Conservation (phyloP, 1,140 invertebrate species). For the Drosophila varians region DNA sequence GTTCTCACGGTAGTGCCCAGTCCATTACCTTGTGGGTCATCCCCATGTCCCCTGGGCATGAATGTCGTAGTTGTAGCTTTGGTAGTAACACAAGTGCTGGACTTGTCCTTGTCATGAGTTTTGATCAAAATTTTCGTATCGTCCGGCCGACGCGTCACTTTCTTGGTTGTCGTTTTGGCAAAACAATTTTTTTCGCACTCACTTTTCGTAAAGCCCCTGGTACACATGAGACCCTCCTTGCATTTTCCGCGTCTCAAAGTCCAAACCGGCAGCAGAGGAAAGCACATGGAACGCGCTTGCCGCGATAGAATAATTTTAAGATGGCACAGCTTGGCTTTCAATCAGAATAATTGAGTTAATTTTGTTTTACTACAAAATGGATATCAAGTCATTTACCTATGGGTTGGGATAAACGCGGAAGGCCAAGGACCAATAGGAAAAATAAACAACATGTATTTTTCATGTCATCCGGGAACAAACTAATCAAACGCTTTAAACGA, state of each 20-base stretch:
- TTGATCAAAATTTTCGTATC: too few relatives aligned
- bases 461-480: neutral
- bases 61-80: too few relatives aligned
- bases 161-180: neutral
- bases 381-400: too few relatives aligned
- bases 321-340: neutral
- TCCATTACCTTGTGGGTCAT: too few relatives aligned
- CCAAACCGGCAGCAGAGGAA: slow-evolving; percentile 30
- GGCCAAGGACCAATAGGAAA: neutral
- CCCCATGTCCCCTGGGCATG: too few relatives aligned
- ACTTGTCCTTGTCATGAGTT: neutral
- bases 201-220: slow-evolving; percentile 5
- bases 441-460: neutral
- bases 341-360: neutral
- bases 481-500: neutral
- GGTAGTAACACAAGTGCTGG: too few relatives aligned
- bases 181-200: slow-evolving; percentile 6
- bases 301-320: neutral
- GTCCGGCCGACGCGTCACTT: neutral
- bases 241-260: slow-evolving; percentile 4
- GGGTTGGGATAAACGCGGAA: neutral
- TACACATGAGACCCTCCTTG: slow-evolving; percentile 15
- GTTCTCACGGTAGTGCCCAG: neutral
- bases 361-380: too few relatives aligned
- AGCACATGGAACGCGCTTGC: slow-evolving; percentile 2